phyloP scores from a whole-genome alignment of 2,113 vertebrate genomes.

The Nycticryphes semicollaris region DNA sequence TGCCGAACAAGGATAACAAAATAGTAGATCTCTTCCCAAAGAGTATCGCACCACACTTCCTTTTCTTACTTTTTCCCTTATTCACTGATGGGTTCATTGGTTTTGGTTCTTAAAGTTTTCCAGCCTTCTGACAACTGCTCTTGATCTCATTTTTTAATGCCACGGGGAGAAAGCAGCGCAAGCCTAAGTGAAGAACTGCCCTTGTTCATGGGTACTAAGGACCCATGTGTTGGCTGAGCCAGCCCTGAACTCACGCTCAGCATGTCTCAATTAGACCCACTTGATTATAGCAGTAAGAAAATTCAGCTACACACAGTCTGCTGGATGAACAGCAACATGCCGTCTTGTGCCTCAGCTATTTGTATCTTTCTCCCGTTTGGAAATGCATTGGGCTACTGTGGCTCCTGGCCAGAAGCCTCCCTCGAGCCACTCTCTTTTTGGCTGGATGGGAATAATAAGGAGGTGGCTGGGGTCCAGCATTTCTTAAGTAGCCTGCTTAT shows the following conservation, averaged over 20 bases:
- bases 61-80: not conserved
- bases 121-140: not conserved
- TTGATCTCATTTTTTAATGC: not conserved
- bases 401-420: not conserved
- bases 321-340: not conserved
- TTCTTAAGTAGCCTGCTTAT: not conserved
- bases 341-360: not conserved
- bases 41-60: not conserved
- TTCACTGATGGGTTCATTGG: not conserved
- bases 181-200: not conserved
- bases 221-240: not conserved
- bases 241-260: not conserved
- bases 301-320: not conserved
- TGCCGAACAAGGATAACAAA: not conserved
- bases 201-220: not conserved
- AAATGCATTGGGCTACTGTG: not conserved
- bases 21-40: not conserved
- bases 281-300: not conserved
- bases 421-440: not conserved
- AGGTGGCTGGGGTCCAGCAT: not conserved
- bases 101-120: not conserved
- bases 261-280: not conserved
- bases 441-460: not conserved
- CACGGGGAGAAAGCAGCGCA: not conserved
- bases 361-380: not conserved